A percentile compares a stretch with the other conserved stretches of the same genome.
Evolutionary conservation across 2,797 vertebrate species (phyloP).

Genomic region (Loris lydekkerianus): DNA sequence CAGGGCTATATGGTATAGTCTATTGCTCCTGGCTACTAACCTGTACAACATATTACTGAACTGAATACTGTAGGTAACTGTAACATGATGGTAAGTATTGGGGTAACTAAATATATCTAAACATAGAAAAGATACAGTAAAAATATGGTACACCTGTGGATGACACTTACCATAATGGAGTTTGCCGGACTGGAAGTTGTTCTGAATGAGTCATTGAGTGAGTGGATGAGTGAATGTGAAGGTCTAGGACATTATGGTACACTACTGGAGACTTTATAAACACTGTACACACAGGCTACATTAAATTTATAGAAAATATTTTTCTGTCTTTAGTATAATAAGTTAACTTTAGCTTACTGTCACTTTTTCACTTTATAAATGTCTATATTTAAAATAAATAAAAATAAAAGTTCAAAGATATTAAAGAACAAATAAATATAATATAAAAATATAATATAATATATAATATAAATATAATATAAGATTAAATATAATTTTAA

Average conservation of each 20-base stretch:
- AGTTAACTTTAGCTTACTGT: background rate
- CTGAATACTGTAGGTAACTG: background rate
- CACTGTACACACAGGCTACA: background rate
- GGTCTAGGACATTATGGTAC: background rate
- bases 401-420: no score
- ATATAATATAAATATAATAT: no score
- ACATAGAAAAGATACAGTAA: background rate
- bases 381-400: no score
- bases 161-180: background rate
- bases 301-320: background rate
- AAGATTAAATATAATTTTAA: background rate
- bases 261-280: background rate
- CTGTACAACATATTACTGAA: background rate
- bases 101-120: background rate
- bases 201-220: background rate
- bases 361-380: background rate
- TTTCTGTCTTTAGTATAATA: background rate
- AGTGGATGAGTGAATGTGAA: background rate
- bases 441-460: no score
- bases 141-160: background rate
- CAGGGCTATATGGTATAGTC: background rate
- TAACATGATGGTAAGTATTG: background rate
- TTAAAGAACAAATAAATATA: no score
- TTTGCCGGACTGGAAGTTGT: background rate
- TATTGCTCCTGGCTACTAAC: background rate